phyloP scores from a whole-genome alignment of 1,140 invertebrate genomes.

The Cyphomyrmex costatus region DNA sequence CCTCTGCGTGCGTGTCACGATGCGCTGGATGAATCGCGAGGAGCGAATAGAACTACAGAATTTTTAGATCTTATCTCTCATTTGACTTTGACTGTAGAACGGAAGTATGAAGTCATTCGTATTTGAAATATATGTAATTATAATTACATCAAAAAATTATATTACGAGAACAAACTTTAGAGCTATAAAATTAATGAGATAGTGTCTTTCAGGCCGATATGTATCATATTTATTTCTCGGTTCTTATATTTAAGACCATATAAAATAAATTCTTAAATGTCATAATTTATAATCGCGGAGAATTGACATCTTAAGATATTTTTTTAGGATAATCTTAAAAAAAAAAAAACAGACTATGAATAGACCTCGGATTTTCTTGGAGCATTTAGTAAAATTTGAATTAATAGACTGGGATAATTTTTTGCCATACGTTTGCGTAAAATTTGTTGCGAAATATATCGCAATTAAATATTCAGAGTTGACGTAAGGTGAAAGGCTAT shows the following conservation, averaged over 20 bases:
- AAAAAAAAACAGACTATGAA: no score
- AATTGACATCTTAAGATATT: no score
- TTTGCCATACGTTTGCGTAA: background rate
- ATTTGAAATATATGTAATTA: background rate
- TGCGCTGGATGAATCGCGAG: constrained; percentile 33
- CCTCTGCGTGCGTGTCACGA: constrained; percentile 67
- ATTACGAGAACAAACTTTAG: background rate
- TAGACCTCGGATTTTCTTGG: background rate
- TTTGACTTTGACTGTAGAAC: background rate
- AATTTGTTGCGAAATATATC: background rate
- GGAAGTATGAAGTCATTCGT: background rate
- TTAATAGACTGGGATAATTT: background rate
- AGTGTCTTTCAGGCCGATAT: background rate
- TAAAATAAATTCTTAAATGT: no score
- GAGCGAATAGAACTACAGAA: background rate
- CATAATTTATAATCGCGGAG: no score
- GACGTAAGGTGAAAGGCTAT: background rate
- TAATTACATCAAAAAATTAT: background rate
- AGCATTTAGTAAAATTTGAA: background rate
- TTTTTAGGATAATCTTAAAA: no score
- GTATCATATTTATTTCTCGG: no score
- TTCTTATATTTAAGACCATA: no score
- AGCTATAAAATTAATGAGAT: background rate
- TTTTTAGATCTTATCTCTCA: constrained; percentile 16
- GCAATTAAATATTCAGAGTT: background rate